phyloP scores from a whole-genome alignment of 2,888 invertebrate species.

The Anoncus sp. region DNA sequence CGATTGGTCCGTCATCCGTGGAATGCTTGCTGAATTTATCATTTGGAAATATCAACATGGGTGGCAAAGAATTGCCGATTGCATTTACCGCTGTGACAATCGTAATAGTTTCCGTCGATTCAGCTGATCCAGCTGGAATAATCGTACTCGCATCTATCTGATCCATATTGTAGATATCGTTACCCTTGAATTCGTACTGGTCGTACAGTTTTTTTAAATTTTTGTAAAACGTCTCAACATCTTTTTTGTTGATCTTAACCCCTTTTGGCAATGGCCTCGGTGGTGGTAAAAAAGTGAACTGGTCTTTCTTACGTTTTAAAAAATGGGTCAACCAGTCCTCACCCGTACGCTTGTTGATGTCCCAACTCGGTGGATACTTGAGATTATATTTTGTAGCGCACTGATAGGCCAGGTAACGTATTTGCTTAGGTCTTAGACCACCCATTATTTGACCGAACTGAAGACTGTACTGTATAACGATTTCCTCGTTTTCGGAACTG shows the following conservation, averaged over 20 bases:
- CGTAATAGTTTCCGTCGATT: conserved; percentile 35
- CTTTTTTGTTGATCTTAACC: conserved; percentile 63
- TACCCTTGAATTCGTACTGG: conserved; percentile 39
- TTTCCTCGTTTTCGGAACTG: conserved; percentile 34
- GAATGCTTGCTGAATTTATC: conserved; percentile 61
- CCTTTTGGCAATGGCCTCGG: conserved; percentile 63
- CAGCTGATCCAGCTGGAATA: conserved; percentile 12
- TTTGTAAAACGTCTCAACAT: conserved; percentile 60
- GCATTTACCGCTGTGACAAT: conserved; percentile 38
- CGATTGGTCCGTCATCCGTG: conserved; percentile 64
- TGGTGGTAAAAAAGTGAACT: conserved; percentile 59
- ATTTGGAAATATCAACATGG: conserved; percentile 57
- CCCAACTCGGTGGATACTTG: conserved; percentile 56
- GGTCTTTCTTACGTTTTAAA: conserved; percentile 48
- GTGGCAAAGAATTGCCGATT: conserved; percentile 54
- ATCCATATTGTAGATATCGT: conserved; percentile 64
- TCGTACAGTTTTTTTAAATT: conserved; percentile 44
- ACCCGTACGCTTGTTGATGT: conserved; percentile 48
- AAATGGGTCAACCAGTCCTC: conserved; percentile 57
- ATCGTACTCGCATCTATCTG: conserved; percentile 67
- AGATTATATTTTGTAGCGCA: conserved; percentile 53
- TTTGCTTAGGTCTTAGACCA: conserved; percentile 57
- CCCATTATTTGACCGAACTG: conserved; percentile 41
- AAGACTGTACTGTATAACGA: conserved; percentile 46
- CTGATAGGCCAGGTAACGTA: conserved; percentile 62